Evolutionary conservation across 2,113 vertebrate species (phyloP).

Genomic region (Heliornis fulica): DNA sequence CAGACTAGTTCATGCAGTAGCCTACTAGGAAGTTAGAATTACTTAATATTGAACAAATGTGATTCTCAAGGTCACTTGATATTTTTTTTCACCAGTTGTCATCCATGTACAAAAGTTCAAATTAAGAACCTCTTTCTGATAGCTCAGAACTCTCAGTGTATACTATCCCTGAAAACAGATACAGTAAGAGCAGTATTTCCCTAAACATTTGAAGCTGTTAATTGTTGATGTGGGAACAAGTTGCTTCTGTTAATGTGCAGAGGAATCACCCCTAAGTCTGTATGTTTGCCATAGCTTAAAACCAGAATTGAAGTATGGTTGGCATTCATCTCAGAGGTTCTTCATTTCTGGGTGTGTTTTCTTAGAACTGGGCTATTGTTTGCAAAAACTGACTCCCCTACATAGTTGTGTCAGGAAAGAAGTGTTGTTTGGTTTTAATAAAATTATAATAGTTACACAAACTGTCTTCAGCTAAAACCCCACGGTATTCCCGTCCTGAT

Average conservation of each 20-base stretch:
- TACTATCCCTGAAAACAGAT: neutral
- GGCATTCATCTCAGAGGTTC: neutral
- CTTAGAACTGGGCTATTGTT: neutral
- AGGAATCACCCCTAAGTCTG: neutral
- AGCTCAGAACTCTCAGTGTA: neutral
- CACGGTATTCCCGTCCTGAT: fast-evolving
- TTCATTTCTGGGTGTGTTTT: neutral
- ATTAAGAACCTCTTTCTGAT: neutral
- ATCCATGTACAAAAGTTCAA: neutral
- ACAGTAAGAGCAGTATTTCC: neutral
- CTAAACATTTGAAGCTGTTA: neutral
- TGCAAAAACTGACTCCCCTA: neutral
- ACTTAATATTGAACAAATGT: neutral
- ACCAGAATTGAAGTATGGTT: neutral
- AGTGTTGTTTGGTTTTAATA: neutral
- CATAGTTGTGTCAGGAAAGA: neutral
- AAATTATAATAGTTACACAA: neutral
- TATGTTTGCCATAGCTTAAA: neutral
- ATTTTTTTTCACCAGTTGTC: neutral
- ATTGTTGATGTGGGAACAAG: neutral
- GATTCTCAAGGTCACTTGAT: neutral
- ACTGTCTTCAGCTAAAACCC: neutral
- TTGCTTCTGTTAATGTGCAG: neutral
- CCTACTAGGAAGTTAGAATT: neutral
- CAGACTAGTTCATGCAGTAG: neutral